A percentile compares a stretch with the other conserved stretches of the same genome.
Evolutionary conservation across 2,113 vertebrate species (phyloP).

Genomic region (Clarias gariepinus): DNA sequence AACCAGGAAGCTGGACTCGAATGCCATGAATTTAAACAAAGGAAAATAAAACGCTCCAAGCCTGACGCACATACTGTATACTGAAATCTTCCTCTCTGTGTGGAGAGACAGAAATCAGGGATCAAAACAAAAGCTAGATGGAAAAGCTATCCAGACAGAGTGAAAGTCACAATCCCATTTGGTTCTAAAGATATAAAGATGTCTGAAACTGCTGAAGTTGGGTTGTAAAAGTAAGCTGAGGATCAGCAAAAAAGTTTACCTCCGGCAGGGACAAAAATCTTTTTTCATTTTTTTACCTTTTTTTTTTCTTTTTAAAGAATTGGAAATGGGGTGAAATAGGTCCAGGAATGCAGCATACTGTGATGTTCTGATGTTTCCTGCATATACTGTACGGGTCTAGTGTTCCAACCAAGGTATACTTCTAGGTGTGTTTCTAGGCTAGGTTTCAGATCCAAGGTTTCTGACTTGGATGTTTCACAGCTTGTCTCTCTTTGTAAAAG

Average conservation of each 20-base stretch:
- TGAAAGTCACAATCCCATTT: background rate
- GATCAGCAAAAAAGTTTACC: background rate
- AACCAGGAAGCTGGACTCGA: background rate
- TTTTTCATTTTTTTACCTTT: background rate
- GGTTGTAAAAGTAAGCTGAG: background rate
- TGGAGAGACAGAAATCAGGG: background rate
- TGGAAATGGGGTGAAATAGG: background rate
- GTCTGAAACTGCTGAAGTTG: background rate
- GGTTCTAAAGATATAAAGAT: background rate
- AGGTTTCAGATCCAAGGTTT: too few relatives aligned
- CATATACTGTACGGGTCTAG: too few relatives aligned
- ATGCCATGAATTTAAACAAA: slow-evolving; percentile 6
- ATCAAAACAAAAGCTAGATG: slow-evolving; percentile 3
- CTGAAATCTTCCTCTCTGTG: background rate
- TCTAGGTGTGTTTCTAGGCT: too few relatives aligned
- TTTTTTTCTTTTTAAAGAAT: background rate
- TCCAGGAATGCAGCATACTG: background rate
- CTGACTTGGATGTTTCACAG: background rate
- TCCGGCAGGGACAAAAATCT: background rate
- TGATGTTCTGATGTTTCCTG: too few relatives aligned
- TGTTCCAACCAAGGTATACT: too few relatives aligned
- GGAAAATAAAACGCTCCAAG: background rate
- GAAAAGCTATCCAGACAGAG: background rate
- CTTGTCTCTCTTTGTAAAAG: background rate
- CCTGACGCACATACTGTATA: background rate